phyloP scores from a whole-genome alignment of 64 coral and sea anemone species.

The Stichodactyla helianthus region DNA sequence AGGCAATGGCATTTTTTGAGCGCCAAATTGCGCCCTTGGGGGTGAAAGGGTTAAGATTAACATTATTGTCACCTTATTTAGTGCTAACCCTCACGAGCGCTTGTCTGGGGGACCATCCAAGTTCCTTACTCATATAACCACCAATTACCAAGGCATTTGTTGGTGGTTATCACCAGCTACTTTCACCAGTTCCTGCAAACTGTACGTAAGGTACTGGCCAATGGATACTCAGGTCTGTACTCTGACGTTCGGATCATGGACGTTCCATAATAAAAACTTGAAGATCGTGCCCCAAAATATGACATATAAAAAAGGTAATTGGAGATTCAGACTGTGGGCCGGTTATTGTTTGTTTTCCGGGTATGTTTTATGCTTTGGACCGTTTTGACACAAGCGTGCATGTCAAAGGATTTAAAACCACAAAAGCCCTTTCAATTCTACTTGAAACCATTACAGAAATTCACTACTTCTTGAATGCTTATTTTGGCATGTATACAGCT shows the following conservation, averaged over 20 bases:
- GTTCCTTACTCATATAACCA: not conserved
- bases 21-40: too few species aligned
- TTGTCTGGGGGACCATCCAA: not conserved
- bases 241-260: conserved; percentile 23
- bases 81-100: not conserved
- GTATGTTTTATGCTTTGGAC: too few species aligned
- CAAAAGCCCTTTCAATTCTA: too few species aligned
- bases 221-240: conserved; percentile 27
- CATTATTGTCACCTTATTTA: not conserved
- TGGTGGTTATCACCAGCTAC: not conserved
- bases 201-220: conserved; percentile 1
- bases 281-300: not conserved
- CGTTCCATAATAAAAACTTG: not conserved
- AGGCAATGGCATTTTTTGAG: too few species aligned
- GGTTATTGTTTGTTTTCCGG: too few species aligned
- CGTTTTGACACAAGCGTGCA: too few species aligned
- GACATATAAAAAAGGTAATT: not conserved
- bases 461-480: too few species aligned
- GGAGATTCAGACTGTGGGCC: too few species aligned
- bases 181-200: not conserved
- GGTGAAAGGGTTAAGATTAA: not conserved
- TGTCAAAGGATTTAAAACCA: too few species aligned
- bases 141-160: not conserved
- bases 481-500: too few species aligned
- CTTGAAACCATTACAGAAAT: too few species aligned